These are phyloP conservation scores for Sitta carolinensis DNA, from an alignment of 2,797 vertebrate genomes.

Conservation along the genomic window DNA sequence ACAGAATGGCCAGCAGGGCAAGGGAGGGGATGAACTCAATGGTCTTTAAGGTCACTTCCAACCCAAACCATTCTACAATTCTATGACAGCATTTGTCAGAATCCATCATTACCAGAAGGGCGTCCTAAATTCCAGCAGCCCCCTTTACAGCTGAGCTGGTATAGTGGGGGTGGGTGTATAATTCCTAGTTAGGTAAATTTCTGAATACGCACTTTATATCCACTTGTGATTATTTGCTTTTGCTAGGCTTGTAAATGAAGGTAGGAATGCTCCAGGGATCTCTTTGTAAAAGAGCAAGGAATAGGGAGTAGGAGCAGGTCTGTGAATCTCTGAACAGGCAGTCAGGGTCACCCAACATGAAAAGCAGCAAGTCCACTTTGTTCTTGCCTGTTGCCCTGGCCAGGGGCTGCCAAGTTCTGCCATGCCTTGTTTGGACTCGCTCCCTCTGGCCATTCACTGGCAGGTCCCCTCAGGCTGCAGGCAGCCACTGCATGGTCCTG, in stretches of 20 bases:
- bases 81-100: not conserved
- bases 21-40: not conserved
- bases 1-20: not conserved
- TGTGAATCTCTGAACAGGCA: not conserved
- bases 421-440: rapidly evolving
- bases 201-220: not conserved
- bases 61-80: not conserved
- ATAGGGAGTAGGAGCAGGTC: not conserved
- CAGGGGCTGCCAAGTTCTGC: not conserved
- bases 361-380: not conserved
- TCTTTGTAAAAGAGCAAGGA: not conserved
- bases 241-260: not conserved
- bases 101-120: not conserved
- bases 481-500: not conserved
- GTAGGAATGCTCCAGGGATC: not conserved
- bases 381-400: not conserved
- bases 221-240: not conserved
- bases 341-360: not conserved
- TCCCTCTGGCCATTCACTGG: rapidly evolving
- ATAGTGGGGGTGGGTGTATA: not conserved
- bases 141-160: not conserved
- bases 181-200: not conserved
- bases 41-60: not conserved
- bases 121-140: not conserved
- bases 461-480: not conserved